Conservation (phyloP, 2,888 invertebrate species). For the Cephus pygmeus region DNA sequence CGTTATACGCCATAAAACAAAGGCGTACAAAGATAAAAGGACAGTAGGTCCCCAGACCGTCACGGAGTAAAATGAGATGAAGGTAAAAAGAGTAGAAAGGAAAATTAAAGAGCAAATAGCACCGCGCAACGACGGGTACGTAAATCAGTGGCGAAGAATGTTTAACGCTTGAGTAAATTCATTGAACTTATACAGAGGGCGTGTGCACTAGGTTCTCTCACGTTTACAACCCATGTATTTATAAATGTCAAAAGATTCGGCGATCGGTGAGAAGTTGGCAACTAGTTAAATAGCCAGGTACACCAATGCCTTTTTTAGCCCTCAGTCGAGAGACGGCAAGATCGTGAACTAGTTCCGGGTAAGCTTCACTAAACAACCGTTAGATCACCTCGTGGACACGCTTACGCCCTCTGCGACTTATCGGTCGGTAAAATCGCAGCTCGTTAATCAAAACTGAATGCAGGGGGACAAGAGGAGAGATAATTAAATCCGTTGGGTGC, state of each 20-base stretch:
- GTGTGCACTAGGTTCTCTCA: background rate
- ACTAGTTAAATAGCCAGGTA: no score
- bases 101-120: no score
- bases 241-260: background rate
- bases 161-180: conserved; percentile 13
- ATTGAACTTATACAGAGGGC: conserved; percentile 9
- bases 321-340: no score
- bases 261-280: no score
- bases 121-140: background rate
- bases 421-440: conserved; percentile 16
- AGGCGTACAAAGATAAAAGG: no score
- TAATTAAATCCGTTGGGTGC: conserved; percentile 15
- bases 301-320: no score
- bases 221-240: conserved; percentile 6
- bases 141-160: background rate
- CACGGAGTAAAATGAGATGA: no score
- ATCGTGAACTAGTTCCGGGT: no score
- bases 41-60: no score
- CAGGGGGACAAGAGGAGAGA: background rate
- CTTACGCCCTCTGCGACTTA: conserved; percentile 3
- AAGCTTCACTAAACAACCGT: no score
- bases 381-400: background rate
- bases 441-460: conserved; percentile 17
- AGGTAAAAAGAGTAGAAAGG: no score
- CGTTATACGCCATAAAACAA: no score